Base-by-base conservation (phyloP, 1,140 invertebrate species). In the Anthonomus grandis region DNA sequence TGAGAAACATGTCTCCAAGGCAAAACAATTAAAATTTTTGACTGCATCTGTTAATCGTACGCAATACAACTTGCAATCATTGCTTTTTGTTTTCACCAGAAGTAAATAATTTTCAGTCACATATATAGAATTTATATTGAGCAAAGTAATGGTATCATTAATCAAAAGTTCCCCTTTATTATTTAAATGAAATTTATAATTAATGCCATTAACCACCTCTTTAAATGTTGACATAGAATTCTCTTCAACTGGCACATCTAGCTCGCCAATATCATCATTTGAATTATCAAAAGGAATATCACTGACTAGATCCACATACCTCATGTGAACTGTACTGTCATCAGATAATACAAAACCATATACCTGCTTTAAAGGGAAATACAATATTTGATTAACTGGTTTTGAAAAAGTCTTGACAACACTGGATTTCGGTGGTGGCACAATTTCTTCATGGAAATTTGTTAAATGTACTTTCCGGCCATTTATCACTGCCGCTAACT, bases 381-480 rank as follows among this genome's bases (percentile, higher is more conserved):
- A 61, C 6, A 13, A 22, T 23, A 67, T 55, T 24, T 39, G 52
- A 39, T 67, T 67, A 10, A 67, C 62, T 8, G 60, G 55, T 37
- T 25, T 59, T 1, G 46, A 47, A 46, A 56, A 54, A 17, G 31
- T 8, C n/a, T 63, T 47, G 12, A 9, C 23, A 13, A 37, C 17
- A 17, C 10, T 41, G 6, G 23, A 34, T 45, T 61, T 37, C 2
- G 62, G 63, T 9, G 65, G 65, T 24, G 65, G 65, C 10, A 64
- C 52, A 9, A 62, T 57, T 58, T 56, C 22, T 4, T 63, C 21
- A 10, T 38, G 48, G 47, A 67, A 65, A 21, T 52, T 19, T 23
- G 57, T 61, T 42, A 67, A 60, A 18, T 55, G 13, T 5, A 62
- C 44, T 22, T 19, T 49, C 24, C n/a, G 22, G 2, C 63, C 65